Evolutionary conservation across 2,113 vertebrate species (phyloP).

Genomic region (Mormyrus iriodes): DNA sequence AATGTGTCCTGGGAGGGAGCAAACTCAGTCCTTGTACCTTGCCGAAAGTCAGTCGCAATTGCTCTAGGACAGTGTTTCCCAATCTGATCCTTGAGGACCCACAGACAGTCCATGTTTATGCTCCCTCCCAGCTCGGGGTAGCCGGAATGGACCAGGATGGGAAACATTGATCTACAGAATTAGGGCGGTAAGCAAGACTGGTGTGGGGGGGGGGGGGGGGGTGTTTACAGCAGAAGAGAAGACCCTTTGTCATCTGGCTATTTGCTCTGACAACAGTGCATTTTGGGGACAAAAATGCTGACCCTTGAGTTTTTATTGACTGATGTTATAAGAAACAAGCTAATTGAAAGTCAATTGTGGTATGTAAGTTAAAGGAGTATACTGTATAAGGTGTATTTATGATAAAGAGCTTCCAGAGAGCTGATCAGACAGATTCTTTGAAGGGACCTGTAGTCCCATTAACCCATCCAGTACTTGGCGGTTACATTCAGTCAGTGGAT

Average conservation of each 20-base stretch:
- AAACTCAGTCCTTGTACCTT: not conserved
- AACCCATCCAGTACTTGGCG: not conserved
- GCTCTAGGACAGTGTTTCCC: not conserved
- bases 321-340: not conserved
- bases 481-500: constrained; percentile 45
- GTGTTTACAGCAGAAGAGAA: not conserved
- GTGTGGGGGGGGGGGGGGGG: not conserved
- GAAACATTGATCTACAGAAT: not conserved
- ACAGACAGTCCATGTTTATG: not conserved
- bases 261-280: not conserved
- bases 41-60: not conserved
- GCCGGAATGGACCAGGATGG: not conserved
- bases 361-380: not conserved
- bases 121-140: no score
- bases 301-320: not conserved
- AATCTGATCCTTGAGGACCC: not conserved
- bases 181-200: not conserved
- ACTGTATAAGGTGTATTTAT: not conserved
- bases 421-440: not conserved
- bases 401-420: not conserved
- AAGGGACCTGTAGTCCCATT: not conserved
- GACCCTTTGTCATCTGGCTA: not conserved
- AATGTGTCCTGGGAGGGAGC: not conserved
- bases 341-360: not conserved
- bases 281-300: not conserved